phyloP scores from a whole-genome alignment of 2,888 invertebrate genomes.

The Eucriotettix oculatus region DNA sequence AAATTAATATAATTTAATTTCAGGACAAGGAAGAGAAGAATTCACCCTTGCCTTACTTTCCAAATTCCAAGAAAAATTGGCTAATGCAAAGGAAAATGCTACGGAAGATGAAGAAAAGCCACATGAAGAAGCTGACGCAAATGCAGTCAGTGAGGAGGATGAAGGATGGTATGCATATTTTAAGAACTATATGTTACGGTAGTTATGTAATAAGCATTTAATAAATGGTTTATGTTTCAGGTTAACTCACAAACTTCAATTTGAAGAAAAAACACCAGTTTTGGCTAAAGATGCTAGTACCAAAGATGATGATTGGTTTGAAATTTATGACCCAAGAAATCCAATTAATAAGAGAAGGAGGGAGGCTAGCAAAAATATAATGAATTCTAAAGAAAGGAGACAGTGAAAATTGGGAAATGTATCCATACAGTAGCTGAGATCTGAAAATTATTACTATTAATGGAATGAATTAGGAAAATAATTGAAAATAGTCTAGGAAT shows the following conservation, averaged over 20 bases:
- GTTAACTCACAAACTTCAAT: slow-evolving; percentile 48
- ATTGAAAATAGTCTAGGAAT: no score
- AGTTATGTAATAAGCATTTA: slow-evolving; percentile 1
- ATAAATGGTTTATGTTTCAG: slow-evolving; percentile 23
- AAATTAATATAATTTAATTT: background rate
- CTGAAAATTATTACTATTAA: no score
- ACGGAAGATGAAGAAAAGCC: background rate
- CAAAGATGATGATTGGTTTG: slow-evolving; percentile 89
- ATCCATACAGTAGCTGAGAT: no score
- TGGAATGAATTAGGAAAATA: no score
- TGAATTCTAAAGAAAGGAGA: background rate
- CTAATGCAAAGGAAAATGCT: slow-evolving; percentile 40
- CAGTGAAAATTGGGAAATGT: no score
- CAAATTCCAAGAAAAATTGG: slow-evolving; percentile 68
- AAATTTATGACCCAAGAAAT: slow-evolving; percentile 90
- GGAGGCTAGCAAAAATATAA: slow-evolving; percentile 27
- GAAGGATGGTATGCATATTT: slow-evolving; percentile 8
- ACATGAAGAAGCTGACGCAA: slow-evolving; percentile 19
- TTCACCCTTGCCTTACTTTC: slow-evolving; percentile 65
- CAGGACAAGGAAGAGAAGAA: slow-evolving; percentile 35
- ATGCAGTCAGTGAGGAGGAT: slow-evolving; percentile 22
- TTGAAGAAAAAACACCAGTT: slow-evolving; percentile 49
- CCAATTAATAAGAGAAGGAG: slow-evolving; percentile 82
- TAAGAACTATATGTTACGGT: background rate
- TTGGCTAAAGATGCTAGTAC: slow-evolving; percentile 86